Percentiles rank a stretch among this genome's conserved stretches.
Conservation (phyloP, 2,797 vertebrate species). For the Sarcophilus harrisii region DNA sequence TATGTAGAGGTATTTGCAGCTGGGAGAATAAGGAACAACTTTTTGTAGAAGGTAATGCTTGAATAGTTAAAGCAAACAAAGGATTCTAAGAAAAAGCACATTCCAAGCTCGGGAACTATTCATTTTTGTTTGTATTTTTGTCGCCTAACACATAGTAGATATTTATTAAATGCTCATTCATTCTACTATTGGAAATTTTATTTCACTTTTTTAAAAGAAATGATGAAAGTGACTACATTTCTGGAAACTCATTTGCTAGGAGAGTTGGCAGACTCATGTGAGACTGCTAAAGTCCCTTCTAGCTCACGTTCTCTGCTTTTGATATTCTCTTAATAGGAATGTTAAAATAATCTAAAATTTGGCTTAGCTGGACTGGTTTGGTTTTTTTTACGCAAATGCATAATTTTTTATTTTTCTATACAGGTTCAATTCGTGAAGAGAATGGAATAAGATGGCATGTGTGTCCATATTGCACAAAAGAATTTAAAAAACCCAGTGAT, state of each 20-base stretch:
- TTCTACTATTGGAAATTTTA: not conserved
- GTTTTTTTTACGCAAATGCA: not conserved
- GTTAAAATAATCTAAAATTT: not conserved
- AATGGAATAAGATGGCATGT: constrained; percentile 97
- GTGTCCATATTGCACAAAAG: constrained; percentile 97
- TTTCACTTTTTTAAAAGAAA: not conserved
- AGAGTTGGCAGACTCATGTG: not conserved
- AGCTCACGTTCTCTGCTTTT: not conserved
- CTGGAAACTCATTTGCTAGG: not conserved
- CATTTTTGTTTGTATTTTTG: not conserved
- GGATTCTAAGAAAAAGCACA: not conserved
- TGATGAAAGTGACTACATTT: not conserved
- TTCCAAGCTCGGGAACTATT: not conserved
- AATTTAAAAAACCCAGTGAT: constrained; percentile 99
- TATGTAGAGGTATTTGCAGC: not conserved
- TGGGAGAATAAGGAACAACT: not conserved
- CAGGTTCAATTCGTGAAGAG: constrained; percentile 96
- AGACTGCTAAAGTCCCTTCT: not conserved
- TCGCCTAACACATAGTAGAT: not conserved
- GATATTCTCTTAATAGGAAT: not conserved
- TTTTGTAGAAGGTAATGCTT: not conserved
- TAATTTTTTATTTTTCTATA: constrained; percentile 47
- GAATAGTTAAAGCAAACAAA: not conserved
- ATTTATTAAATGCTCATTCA: not conserved
- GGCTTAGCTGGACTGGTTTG: not conserved